Base-by-base conservation (phyloP, 2,113 vertebrate genomes). In the Nothobranchius kuhntae region DNA sequence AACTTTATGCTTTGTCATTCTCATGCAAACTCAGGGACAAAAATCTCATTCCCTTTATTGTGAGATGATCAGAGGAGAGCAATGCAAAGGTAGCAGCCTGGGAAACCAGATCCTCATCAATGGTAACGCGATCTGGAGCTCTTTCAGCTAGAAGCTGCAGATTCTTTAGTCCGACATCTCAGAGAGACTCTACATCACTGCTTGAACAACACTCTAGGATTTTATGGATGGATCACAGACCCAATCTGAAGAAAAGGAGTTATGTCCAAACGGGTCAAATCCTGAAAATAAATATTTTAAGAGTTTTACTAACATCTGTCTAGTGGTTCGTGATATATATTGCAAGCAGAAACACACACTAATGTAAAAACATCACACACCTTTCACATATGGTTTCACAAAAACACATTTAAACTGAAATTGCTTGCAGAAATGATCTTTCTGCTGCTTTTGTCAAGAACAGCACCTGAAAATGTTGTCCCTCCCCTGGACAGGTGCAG, bases 381-480 rank as follows among this genome's bases (percentile, higher is more conserved):
- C 21, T 21, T 21, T 30, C 30, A 30, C 30, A 30, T 1, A 35
- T 13, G 30, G 30, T 30, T 30, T 24, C 13, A 54, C 13, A n/a
- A 13, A 13, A 15, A 48, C 47, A 24, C 8, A 13, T 15, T 38
- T 24, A 40, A 61, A 21, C 15, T 21, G 2, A 11, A 38, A 40
- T 40, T 14, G 21, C 15, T 40, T 45, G 26, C 10, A 68, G 13
- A 14, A 55, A 30, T 30, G 30, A 30, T 30, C 30, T 3, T 30
- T 51, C 38, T 40, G 38, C 1, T 2, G 30, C 30, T 2, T 30
- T 30, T 30, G 30, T 30, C 30, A 30, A 30, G 9, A 58, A 53
- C 1, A 75, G 10, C 86, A 98, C 96, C 95, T 98, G 96, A 77
- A 98, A 98, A 9, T 83, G 84, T 30, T 89, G 90, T 0, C 93